Base-by-base conservation (phyloP, 1,140 invertebrate genomes). In the Lordiphosa collinella region DNA sequence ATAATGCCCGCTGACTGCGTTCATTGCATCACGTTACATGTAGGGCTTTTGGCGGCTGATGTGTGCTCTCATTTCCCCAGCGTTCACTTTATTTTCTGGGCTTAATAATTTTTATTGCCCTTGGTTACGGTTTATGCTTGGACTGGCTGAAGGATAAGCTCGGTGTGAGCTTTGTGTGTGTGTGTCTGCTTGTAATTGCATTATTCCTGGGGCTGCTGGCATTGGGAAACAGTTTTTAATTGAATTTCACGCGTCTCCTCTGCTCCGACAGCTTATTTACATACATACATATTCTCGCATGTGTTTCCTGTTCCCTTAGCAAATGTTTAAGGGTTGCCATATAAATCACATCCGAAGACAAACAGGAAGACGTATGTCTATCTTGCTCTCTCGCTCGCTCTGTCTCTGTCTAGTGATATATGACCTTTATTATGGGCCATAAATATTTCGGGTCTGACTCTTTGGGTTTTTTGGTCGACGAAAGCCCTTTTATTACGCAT, bases 21-120 rank as follows among this genome's bases (percentile, higher is more conserved):
- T 80, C 62, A 74, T 79, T 69, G 70, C 75, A 82, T 74, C 68
- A 78, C 79, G 67, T 53, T 63, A 67, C 54, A 73, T 59, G 75
- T 55, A 46, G 32, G 13, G 52, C 54, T 31, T 43, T 48, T 6
- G 35, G 29, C 25, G 37, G 11, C 5, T 12, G 44, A 47, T 65
- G 51, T 49, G 61, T 56, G 62, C 44, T 55, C 54, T 40, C 46
- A 67, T 67, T 67, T 67, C 63, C 63, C 63, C 63, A 66, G 54
- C 47, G 63, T 47, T 67, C 62, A 58, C 63, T 67, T 66, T 66
- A 66, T 66, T 66, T 40, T 49, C 16, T 37, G 35, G 53, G 63
- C 63, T 67, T 67, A 67, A 67, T 67, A 67, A 67, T 67, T 67
- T 67, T 67, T 29, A 67, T 67, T 67, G 62, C 63, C 50, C 58